These are phyloP conservation scores for Hippocampus guttulatus DNA, from an alignment of 2,113 vertebrate species.

Conservation along the genomic window DNA sequence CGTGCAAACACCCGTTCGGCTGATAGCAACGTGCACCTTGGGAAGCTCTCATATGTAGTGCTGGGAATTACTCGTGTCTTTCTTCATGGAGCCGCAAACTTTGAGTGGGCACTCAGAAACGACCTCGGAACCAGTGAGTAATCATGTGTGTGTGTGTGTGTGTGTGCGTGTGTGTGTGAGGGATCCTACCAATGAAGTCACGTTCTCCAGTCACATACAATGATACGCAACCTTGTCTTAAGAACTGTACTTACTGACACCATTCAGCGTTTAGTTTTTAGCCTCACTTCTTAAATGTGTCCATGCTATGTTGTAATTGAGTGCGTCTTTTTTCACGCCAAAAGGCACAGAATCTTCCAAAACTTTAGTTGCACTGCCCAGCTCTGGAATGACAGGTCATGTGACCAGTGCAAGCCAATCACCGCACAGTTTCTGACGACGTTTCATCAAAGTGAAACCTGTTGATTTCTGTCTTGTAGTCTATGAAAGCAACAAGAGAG, in stretches of 20 bases:
- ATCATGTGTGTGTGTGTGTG: constrained; percentile 3
- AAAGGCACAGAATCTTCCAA: constrained; percentile 6
- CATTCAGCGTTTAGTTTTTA: not conserved
- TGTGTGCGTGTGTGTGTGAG: constrained; percentile 8
- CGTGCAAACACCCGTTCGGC: constrained; percentile 22
- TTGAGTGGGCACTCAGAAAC: constrained; percentile 73
- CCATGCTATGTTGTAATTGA: not conserved
- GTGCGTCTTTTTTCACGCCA: not conserved
- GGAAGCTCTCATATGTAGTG: constrained; percentile 44
- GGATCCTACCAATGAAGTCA: not conserved
- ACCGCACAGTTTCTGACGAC: not conserved
- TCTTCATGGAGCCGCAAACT: constrained; percentile 84
- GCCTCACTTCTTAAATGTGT: not conserved
- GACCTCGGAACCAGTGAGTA: constrained; percentile 61
- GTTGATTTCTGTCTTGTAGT: constrained; percentile 42
- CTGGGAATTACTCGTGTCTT: constrained; percentile 63
- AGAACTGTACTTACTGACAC: not conserved
- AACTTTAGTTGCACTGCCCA: constrained; percentile 29
- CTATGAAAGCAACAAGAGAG: not conserved
- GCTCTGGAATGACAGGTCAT: constrained; percentile 40
- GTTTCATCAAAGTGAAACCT: constrained; percentile 37
- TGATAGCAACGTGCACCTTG: constrained; percentile 56
- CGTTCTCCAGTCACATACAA: constrained; percentile 6
- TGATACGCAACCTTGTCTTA: not conserved
- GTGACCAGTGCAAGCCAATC: constrained; percentile 50